Conservation (phyloP, 2,797 vertebrate genomes). For the Coregonus suidteri region DNA sequence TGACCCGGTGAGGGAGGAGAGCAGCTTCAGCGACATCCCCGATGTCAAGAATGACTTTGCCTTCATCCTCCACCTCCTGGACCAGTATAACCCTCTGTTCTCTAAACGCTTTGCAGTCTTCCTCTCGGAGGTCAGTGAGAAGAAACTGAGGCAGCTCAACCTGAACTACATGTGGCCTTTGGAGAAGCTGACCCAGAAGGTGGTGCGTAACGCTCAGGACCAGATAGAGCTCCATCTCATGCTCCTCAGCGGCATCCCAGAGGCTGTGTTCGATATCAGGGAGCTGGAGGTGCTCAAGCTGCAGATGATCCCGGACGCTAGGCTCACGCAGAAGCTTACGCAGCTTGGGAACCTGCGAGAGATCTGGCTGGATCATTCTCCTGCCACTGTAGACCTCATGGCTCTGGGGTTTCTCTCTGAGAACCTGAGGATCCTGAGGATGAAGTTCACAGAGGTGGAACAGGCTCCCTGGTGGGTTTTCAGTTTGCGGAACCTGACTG, state of each 20-base stretch:
- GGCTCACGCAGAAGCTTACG: constrained; percentile 82
- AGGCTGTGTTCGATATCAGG: constrained; percentile 81
- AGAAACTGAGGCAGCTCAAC: constrained; percentile 81
- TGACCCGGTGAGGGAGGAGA: constrained; percentile 83
- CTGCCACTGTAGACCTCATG: constrained; percentile 81
- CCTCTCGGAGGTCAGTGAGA: constrained; percentile 82
- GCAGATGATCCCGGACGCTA: constrained; percentile 82
- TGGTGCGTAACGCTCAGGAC: constrained; percentile 82
- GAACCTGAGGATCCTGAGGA: constrained; percentile 81
- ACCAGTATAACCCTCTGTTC: constrained; percentile 84
- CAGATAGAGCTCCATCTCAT: constrained; percentile 83
- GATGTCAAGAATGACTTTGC: constrained; percentile 86
- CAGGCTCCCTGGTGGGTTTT: constrained; percentile 83
- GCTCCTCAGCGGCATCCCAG: constrained; percentile 84
- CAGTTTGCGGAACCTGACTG: constrained; percentile 80
- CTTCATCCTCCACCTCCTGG: constrained; percentile 82
- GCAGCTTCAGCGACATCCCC: constrained; percentile 84
- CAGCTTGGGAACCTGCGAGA: constrained; percentile 79
- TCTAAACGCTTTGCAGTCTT: constrained; percentile 83
- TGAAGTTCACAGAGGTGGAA: constrained; percentile 84
- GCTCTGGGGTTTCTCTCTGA: constrained; percentile 82
- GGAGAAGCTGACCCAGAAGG: constrained; percentile 82
- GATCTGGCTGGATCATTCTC: constrained; percentile 83
- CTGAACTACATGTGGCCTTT: constrained; percentile 85
- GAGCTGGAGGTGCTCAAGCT: constrained; percentile 83